Conservation (phyloP, 2,888 invertebrate genomes). For the Tuta absoluta region DNA sequence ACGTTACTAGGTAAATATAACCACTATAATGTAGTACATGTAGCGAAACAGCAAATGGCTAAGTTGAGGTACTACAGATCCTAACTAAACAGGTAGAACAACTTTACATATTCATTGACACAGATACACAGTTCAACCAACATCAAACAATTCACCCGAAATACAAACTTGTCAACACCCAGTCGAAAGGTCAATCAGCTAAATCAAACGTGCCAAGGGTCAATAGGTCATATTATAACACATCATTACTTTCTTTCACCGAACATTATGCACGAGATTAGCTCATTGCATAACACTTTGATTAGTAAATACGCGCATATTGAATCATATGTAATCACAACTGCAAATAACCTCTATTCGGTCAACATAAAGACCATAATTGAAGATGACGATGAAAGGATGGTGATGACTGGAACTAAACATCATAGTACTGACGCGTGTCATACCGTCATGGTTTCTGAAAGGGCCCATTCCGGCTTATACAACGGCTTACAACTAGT, state of each 20-base stretch:
- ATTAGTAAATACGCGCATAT: neutral
- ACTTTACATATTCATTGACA: neutral
- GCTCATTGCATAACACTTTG: constrained; percentile 11
- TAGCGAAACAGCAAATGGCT: too few species aligned
- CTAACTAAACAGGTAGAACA: too few species aligned
- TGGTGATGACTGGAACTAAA: neutral
- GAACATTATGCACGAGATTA: constrained; percentile 7
- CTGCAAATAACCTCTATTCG: neutral
- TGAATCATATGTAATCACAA: constrained; percentile 4
- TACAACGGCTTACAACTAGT: constrained; percentile 21
- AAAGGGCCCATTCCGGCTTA: constrained; percentile 27
- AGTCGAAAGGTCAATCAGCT: constrained; percentile 14
- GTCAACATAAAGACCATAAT: neutral
- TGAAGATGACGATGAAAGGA: neutral
- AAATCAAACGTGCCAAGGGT: neutral
- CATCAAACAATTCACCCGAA: neutral
- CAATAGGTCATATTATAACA: constrained; percentile 11
- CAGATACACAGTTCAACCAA: neutral
- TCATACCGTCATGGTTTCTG: constrained; percentile 17
- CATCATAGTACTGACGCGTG: constrained; percentile 8
- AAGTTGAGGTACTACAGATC: too few species aligned
- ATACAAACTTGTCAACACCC: neutral
- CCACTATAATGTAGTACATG: too few species aligned
- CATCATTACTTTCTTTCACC: constrained; percentile 14
- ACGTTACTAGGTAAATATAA: too few species aligned